Evolutionary conservation across 2,113 vertebrate genomes (phyloP), one percentile per base, ranked within the genome.

Genomic region (Isurus oxyrinchus): DNA sequence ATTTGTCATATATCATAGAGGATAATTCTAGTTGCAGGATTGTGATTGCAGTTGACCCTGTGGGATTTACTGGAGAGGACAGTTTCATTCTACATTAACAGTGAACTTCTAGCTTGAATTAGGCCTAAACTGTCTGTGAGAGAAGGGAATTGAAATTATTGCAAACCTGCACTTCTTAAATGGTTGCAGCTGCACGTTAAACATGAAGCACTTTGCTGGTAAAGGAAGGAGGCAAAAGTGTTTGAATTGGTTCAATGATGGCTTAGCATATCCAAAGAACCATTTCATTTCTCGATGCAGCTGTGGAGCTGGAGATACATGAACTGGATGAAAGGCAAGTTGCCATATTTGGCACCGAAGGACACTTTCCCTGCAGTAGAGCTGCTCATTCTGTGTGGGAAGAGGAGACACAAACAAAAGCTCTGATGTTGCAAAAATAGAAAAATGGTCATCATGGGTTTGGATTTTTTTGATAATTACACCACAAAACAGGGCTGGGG

Each of bases 181-280:
- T 59, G 55, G 55, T 93, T 93, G 88, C 88, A 93, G 88, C 88
- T 93, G 88, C 88, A 93, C 88, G n/a, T 93, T 93, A 93, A 93
- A 93, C 59, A 16, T 93, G 88, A 93, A 93, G 57, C 31, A 93
- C 57, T 93, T 93, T 93, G 88, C 55, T 61, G 88, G 57, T 10
- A 35, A 93, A 93, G 88, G 88, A 93, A 59, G 88, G 88, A 93
- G 57, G 88, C 88, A 61, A 93, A n/a, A 61, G 57, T 84, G 40
- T 84, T 13, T 93, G 88, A 93, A 93, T 93, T 93, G 57, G 57
- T 93, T 93, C 88, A 61, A 93, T 93, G 31, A 93, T 40, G 57
- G 55, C 55, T 91, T 91, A 61, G 57, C 88, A 93, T 93, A 61
- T n/a, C 88, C 88, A 93, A 93, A 93, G 88, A 93, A 93, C 55